Evolutionary conservation across 2,113 vertebrate genomes (phyloP), one percentile per base, ranked within the genome.

Genomic region (Erpornis zantholeuca): DNA sequence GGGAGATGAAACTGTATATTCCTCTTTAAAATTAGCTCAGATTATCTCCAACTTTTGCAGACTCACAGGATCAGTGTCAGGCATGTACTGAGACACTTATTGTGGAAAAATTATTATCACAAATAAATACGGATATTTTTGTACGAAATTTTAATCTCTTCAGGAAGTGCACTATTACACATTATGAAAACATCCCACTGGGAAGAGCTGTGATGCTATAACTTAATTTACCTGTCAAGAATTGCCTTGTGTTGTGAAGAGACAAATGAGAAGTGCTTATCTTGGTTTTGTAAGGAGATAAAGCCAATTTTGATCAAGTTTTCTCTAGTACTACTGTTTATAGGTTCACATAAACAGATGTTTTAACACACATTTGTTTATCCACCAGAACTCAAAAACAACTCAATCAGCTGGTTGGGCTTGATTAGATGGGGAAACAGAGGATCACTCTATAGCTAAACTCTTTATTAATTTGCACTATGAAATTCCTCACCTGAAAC

Each of bases 401-500:
- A 65, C 66, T 50, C 28, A 68, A 70, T 94, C 82, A 65, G 4
- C 54, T 92, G 52, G 25, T 54, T 95, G 77, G 92, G 25, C 35
- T 90, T 95, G 93, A 94, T 96, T 96, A 94, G 83, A 75, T 20
- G 21, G 75, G 50, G 80, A 95, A 72, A 82, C 66, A 93, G 75
- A 94, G 42, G 40, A 92, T 79, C 94, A 86, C 66, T 95, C 91
- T 96, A 64, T 76, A 96, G 80, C 64, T 96, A 95, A 97, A 96
- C 10, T 82, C 69, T 87, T 95, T 95, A 92, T 95, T 97, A 96
- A 95, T 96, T 96, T 96, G 56, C 42, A 38, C 71, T 54, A 73
- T 61, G 84, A 96, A 95, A 95, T 95, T 97, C 95, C 75, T 94
- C 84, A 89, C 86, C 92, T 95, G 86, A 97, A 97, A 97, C 82